Evolutionary conservation across 2,113 vertebrate species (phyloP), one percentile per base, ranked within the genome.

Genomic region (Kryptolebias marmoratus): DNA sequence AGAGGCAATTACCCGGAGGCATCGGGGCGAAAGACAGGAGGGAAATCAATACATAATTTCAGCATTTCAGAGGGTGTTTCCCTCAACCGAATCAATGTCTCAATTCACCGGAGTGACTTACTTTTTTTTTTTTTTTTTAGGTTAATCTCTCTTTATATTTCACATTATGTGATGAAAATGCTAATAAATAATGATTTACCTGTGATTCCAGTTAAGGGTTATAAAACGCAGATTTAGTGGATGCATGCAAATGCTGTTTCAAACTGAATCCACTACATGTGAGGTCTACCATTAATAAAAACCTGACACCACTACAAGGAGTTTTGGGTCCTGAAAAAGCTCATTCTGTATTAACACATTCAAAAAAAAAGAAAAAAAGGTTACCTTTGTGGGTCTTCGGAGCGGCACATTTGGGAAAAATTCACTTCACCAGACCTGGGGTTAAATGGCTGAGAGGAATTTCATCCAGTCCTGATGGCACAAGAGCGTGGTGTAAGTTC

Each of bases 11-110:
- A 91, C 79, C 89, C 86, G 80, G 83, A 91, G 82, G 88, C 91
- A 90, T 73, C 64, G 73, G 85, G 71, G 83, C 86, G 85, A 89
- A 87, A 85, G 89, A 92, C 88, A 83, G 86, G 66, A 84, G 73
- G 58, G 90, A 90, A 92, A 92, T 92, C 91, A 91, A 92, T 91
- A 90, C 49, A 92, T 91, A 83, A 92, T 92, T 91, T 90, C 86
- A 89, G 83, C 78, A 81, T 92, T 91, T 91, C 87, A 91, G 82
- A 88, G 77, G 71, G 86, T 88, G 86, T 88, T 92, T 92, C 87
- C 89, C 80, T 90, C 86, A 75, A 64, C 77, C 68, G 82, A 87
- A 83, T 87, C 75, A 69, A 89, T 81, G 88, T 90, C 88, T 92
- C 79, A 83, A 89, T 90, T 89, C 76, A 84, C 71, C 68, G 50